These are phyloP conservation scores for Peromyscus aztecus DNA, from an alignment of 2,797 vertebrate genomes.

Conservation along the genomic window DNA sequence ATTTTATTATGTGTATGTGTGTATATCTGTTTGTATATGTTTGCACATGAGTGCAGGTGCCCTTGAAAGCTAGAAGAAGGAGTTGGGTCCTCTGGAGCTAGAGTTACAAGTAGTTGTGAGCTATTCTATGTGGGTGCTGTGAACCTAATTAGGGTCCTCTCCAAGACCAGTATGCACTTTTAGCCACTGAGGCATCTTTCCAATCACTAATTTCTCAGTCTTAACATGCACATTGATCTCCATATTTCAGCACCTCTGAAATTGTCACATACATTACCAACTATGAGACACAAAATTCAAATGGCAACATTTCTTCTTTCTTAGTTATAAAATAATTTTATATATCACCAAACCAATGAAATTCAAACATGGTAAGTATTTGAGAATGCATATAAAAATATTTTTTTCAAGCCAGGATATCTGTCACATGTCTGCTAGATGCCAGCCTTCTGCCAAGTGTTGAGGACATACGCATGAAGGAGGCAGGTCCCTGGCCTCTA, in stretches of 20 bases:
- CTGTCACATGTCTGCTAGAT: not conserved
- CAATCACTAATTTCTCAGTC: not conserved
- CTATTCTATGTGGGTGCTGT: not conserved
- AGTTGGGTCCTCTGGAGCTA: not conserved
- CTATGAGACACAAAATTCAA: not conserved
- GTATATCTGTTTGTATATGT: not conserved
- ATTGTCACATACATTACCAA: not conserved
- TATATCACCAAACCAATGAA: not conserved
- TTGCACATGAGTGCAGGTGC: not conserved
- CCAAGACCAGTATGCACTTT: not conserved
- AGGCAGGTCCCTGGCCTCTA: not conserved
- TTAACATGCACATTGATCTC: not conserved
- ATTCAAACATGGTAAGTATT: not conserved
- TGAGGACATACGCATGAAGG: not conserved
- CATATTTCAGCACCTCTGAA: not conserved
- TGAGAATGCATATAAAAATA: not conserved
- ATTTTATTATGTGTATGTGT: not conserved
- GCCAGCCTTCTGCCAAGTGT: not conserved
- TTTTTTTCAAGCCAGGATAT: not conserved
- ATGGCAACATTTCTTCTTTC: not conserved
- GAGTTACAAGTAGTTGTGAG: not conserved
- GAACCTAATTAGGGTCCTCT: not conserved
- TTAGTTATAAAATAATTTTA: slow-evolving; percentile 32
- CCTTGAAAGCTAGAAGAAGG: not conserved
- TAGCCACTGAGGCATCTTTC: not conserved